phyloP scores from a whole-genome alignment of 2,888 invertebrate genomes.

The Litoditis marina region DNA sequence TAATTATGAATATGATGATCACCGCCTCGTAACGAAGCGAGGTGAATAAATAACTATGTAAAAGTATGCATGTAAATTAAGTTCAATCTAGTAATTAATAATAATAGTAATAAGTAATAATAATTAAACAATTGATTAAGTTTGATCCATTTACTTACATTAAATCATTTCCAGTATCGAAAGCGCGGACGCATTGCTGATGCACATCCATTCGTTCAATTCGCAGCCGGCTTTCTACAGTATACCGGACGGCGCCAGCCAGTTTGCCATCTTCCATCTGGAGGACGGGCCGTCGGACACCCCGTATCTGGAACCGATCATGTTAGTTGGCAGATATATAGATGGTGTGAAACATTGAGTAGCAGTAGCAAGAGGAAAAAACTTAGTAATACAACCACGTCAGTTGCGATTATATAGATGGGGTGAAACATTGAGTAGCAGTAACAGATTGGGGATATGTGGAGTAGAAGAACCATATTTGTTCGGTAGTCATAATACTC shows the following conservation, averaged over 20 bases:
- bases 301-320: neutral
- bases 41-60: too few species aligned
- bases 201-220: slow-evolving; percentile 73
- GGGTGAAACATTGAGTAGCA: neutral
- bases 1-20: too few species aligned
- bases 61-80: too few species aligned
- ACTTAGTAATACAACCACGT: neutral
- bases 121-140: too few species aligned
- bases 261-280: slow-evolving; percentile 19
- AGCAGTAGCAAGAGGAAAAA: too few species aligned
- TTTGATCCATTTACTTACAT: neutral
- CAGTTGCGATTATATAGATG: neutral
- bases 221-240: slow-evolving; percentile 70
- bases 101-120: too few species aligned
- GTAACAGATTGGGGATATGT: too few species aligned
- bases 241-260: slow-evolving; percentile 25
- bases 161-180: slow-evolving; percentile 38
- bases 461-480: too few species aligned
- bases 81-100: too few species aligned
- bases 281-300: neutral
- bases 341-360: neutral
- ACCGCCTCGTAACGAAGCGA: too few species aligned
- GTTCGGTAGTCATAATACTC: too few species aligned
- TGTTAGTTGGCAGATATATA: neutral
- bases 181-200: slow-evolving; percentile 67